These are phyloP conservation scores for Anticlea derivata DNA, from an alignment of 2,888 invertebrate species.

Conservation along the genomic window DNA sequence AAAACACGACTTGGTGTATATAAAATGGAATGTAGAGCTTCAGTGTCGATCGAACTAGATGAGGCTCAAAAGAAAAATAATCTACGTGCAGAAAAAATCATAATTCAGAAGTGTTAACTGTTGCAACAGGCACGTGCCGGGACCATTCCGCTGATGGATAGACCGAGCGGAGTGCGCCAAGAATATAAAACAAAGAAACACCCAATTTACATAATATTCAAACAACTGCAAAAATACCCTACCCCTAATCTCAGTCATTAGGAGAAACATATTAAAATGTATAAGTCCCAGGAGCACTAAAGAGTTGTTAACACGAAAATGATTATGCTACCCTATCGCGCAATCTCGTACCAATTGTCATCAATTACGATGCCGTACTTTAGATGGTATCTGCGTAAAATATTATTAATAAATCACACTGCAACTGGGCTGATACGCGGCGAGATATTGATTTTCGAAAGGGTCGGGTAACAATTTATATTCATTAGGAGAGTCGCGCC, in stretches of 20 bases:
- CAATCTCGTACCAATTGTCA: constrained; percentile 67
- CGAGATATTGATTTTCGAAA: constrained; percentile 74
- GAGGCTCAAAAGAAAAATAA: too few relatives aligned
- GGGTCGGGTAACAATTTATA: constrained; percentile 78
- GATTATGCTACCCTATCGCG: constrained; percentile 50
- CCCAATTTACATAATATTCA: constrained; percentile 70
- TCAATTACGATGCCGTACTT: constrained; percentile 77
- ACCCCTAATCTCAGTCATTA: constrained; percentile 59
- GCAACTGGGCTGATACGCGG: constrained; percentile 68
- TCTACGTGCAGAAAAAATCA: too few relatives aligned
- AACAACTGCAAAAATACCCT: constrained; percentile 61
- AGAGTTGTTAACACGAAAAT: constrained; percentile 80
- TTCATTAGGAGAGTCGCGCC: constrained; percentile 63
- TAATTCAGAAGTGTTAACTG: background rate
- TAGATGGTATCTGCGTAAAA: constrained; percentile 79
- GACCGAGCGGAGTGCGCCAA: constrained; percentile 42
- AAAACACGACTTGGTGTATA: too few relatives aligned
- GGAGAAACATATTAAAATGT: constrained; percentile 69
- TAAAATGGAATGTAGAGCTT: too few relatives aligned
- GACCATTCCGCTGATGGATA: constrained; percentile 44
- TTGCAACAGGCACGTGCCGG: constrained; percentile 11
- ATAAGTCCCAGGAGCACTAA: constrained; percentile 58
- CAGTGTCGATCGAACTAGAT: too few relatives aligned
- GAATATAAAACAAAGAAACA: constrained; percentile 53
- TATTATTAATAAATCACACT: constrained; percentile 79